These are phyloP conservation scores for Lycodopsis pacificus DNA, from an alignment of 2,797 vertebrate genomes.

Conservation along the genomic window DNA sequence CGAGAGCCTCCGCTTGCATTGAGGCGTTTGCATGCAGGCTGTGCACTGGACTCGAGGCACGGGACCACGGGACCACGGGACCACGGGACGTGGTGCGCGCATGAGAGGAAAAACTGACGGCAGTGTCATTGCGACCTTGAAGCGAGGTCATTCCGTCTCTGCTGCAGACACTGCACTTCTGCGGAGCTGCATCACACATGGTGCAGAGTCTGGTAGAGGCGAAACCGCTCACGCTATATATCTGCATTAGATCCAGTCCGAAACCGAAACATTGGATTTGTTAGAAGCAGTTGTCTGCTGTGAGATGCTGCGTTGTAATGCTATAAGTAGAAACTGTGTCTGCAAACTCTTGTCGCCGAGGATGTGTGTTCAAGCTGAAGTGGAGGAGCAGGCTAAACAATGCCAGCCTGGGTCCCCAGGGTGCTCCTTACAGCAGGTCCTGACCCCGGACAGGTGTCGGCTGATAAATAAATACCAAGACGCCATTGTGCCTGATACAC, in stretches of 20 bases:
- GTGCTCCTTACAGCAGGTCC: slow-evolving; percentile 71
- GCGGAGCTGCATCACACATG: slow-evolving; percentile 78
- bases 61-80: slow-evolving; percentile 54
- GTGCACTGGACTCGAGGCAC: slow-evolving; percentile 39
- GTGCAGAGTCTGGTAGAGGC: slow-evolving; percentile 70
- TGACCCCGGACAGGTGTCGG: slow-evolving; percentile 84
- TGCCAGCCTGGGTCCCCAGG: slow-evolving; percentile 54
- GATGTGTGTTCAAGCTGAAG: neutral
- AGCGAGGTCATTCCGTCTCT: slow-evolving; percentile 83
- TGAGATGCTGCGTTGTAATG: slow-evolving; percentile 6
- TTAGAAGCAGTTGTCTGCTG: neutral
- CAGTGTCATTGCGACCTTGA: slow-evolving; percentile 88
- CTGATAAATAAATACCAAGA: slow-evolving; percentile 68
- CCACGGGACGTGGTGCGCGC: slow-evolving; percentile 55
- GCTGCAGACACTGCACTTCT: slow-evolving; percentile 86
- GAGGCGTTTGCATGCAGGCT: slow-evolving; percentile 31
- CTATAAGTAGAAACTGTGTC: neutral
- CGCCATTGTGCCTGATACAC: slow-evolving; percentile 53
- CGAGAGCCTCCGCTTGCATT: slow-evolving; percentile 15
- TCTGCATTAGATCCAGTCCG: slow-evolving; percentile 29
- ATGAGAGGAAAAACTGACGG: slow-evolving; percentile 76
- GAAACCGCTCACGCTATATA: slow-evolving; percentile 29
- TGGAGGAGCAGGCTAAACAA: slow-evolving; percentile 15
- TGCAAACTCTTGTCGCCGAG: neutral
- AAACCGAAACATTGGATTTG: neutral